Evolutionary conservation across 2,888 invertebrate species (phyloP), one percentile per base, ranked within the genome.

Genomic region (Ophioninae sp.): DNA sequence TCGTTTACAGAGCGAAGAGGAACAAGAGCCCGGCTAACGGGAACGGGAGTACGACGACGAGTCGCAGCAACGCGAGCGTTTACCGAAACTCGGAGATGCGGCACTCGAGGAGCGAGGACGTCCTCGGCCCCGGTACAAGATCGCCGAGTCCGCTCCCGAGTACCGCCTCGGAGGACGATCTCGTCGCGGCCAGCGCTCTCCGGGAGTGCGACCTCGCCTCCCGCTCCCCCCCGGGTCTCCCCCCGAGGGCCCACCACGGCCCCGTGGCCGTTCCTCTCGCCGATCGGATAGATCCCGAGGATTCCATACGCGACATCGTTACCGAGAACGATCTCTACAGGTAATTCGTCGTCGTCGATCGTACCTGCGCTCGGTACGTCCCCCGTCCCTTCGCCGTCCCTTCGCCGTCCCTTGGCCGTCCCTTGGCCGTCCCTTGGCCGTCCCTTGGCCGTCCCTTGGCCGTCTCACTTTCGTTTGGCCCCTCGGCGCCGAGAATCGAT

Each of bases 291-390:
- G 95, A 95, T 90, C 95, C 95, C n/a, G 95, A 95, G 89, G 95
- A 95, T 87, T 95, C 95, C 85, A 95, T 95, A 85, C 93, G 95
- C 76, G 95, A 95, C 90, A 95, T 95, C 88, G 94, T 95, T 82
- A 94, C 94, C 9, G 95, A 95, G 89, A 95, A 95, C 89, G 95
- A 95, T 90, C 94, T 95, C 88, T 95, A 95, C 91, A 94, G 94
- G 95, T 95, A 71, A 63, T 7, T 20, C 22, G n/a, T n/a, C n/a
- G n/a, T n/a, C n/a, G n/a, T n/a, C n/a, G n/a, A n/a, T n/a, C n/a
- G n/a, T n/a, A n/a, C n/a, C n/a, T n/a, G n/a, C n/a, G n/a, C n/a
- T n/a, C n/a, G n/a, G n/a, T n/a, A n/a, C n/a, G n/a, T n/a, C n/a
- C n/a, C n/a, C n/a, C n/a, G n/a, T n/a, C n/a, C n/a, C n/a, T n/a